Conservation (phyloP, 2,888 invertebrate species). For the Hecatera dysodea region DNA sequence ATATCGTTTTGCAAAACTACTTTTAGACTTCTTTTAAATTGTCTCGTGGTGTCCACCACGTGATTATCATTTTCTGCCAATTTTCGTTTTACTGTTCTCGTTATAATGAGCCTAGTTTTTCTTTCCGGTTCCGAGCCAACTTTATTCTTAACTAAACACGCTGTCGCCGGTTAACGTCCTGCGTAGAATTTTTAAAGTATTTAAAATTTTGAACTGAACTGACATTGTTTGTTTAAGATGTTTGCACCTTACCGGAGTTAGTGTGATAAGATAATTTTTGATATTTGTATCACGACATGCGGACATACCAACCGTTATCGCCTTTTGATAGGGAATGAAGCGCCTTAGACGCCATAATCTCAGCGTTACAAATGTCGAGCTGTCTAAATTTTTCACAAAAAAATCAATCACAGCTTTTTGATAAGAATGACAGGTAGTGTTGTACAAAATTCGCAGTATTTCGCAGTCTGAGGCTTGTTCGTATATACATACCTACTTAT, state of each 20-base stretch:
- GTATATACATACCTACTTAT: conserved; percentile 31
- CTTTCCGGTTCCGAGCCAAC: conserved; percentile 68
- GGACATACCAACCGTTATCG: conserved; percentile 76
- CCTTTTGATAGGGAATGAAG: conserved; percentile 76
- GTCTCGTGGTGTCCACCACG: conserved; percentile 61
- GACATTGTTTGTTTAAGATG: conserved; percentile 77
- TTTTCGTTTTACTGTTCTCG: conserved; percentile 61
- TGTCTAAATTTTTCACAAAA: conserved; percentile 69
- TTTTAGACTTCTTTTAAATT: conserved; percentile 48
- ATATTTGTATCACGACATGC: conserved; percentile 78
- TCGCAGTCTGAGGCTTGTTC: conserved; percentile 33
- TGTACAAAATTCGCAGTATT: conserved; percentile 47
- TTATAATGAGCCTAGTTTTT: conserved; percentile 60
- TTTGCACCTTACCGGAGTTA: conserved; percentile 80
- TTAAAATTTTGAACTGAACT: conserved; percentile 64
- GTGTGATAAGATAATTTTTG: conserved; percentile 85
- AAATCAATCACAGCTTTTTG: conserved; percentile 80
- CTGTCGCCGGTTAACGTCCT: conserved; percentile 69
- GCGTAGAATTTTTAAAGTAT: conserved; percentile 55
- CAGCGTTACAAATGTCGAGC: conserved; percentile 74
- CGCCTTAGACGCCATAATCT: conserved; percentile 77
- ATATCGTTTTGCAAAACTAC: conserved; percentile 45
- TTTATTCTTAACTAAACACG: conserved; percentile 63
- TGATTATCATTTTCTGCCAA: conserved; percentile 69
- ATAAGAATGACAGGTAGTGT: conserved; percentile 76